phyloP scores from a whole-genome alignment of 2,797 vertebrate genomes.

The Danio jaintianensis region DNA sequence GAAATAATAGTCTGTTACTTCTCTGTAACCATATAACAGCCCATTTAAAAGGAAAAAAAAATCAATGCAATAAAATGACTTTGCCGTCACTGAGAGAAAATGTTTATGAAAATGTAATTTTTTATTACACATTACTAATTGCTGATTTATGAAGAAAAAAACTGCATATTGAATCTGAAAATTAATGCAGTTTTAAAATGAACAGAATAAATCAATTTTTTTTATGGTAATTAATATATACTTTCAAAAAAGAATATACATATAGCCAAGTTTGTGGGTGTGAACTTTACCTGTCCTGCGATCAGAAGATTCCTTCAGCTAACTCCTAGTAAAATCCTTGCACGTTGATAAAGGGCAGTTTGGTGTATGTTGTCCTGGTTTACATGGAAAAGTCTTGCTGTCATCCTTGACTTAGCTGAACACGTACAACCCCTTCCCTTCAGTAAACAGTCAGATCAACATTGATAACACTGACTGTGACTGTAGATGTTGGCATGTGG shows the following conservation, averaged over 20 bases:
- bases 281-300: slow-evolving; percentile 20
- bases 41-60: neutral
- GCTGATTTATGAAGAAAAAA: slow-evolving; percentile 1
- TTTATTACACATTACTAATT: neutral
- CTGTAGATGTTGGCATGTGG: slow-evolving; percentile 9
- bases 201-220: neutral
- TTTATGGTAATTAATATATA: neutral
- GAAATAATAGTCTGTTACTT: neutral
- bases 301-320: neutral
- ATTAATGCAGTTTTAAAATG: neutral
- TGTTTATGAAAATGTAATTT: neutral
- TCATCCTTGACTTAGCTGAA: slow-evolving; percentile 46
- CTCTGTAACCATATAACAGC: neutral
- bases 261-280: neutral
- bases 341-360: neutral
- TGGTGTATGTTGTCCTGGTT: slow-evolving; percentile 9
- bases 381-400: slow-evolving; percentile 25
- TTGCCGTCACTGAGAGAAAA: neutral
- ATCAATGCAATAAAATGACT: neutral
- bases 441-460: slow-evolving; percentile 58
- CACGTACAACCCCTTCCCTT: slow-evolving; percentile 60
- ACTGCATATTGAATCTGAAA: neutral
- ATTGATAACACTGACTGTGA: slow-evolving; percentile 42
- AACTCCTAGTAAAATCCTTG: neutral
- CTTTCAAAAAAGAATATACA: neutral